These are phyloP conservation scores for Tiliacea citrago DNA, from an alignment of 2,888 invertebrate species.

Conservation along the genomic window DNA sequence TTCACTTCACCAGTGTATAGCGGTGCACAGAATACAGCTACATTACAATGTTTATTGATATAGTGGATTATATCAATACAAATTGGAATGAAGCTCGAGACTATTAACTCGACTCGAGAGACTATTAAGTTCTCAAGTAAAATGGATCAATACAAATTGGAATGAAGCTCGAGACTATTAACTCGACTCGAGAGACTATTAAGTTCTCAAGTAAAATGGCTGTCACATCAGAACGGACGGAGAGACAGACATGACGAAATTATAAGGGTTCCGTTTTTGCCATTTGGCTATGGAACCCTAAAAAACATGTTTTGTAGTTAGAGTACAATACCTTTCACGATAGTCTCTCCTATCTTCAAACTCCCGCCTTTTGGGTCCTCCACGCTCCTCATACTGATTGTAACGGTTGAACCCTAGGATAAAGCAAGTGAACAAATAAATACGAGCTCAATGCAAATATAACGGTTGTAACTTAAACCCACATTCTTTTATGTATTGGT, in stretches of 20 bases:
- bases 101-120: no score
- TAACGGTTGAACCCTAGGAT: constrained; percentile 79
- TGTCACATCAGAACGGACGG: background rate
- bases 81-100: no score
- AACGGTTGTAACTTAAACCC: constrained; percentile 4
- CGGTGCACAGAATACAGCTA: background rate
- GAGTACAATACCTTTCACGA: constrained; percentile 74
- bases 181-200: no score
- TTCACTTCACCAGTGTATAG: background rate
- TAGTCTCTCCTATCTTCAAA: constrained; percentile 80
- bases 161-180: no score
- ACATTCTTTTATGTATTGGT: background rate
- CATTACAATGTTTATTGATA: background rate
- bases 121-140: no score
- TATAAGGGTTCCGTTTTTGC: background rate
- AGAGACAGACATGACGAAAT: background rate
- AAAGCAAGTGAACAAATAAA: background rate
- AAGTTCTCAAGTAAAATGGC: background rate
- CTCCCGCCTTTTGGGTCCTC: constrained; percentile 78
- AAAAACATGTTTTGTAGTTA: background rate
- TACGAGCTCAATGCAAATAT: constrained; percentile 11
- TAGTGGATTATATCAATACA: no score
- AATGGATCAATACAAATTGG: no score
- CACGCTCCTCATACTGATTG: constrained; percentile 83
- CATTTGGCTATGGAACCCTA: no score